Percentiles rank a stretch among this genome's conserved stretches.
Evolutionary conservation across 2,113 vertebrate species (phyloP).

Genomic region (Casuarius casuarius): DNA sequence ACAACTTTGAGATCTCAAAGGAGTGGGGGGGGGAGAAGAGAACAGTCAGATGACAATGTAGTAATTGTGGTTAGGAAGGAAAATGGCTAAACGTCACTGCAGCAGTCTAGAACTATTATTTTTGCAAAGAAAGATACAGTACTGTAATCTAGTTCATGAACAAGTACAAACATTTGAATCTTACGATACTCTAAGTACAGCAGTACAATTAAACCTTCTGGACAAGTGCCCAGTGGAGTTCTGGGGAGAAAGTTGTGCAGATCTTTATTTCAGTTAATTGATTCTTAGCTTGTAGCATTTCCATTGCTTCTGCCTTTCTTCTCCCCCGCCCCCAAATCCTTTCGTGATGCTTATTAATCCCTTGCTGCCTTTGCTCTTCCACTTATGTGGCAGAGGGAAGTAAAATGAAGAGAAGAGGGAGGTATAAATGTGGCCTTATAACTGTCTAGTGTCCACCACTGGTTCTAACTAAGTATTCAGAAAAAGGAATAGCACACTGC

Average conservation of each 20-base stretch:
- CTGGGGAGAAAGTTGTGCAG: neutral
- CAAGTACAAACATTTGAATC: neutral
- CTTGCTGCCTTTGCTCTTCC: neutral
- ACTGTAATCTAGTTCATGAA: neutral
- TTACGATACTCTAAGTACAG: neutral
- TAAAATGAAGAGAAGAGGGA: neutral
- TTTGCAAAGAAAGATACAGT: neutral
- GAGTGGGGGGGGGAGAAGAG: neutral
- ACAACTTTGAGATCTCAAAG: neutral
- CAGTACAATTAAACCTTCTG: neutral
- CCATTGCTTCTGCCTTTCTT: neutral
- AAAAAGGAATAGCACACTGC: neutral
- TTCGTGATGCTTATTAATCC: neutral
- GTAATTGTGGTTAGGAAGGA: neutral
- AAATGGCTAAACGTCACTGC: neutral
- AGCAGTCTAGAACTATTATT: neutral
- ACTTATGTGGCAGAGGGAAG: neutral
- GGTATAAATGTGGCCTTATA: neutral
- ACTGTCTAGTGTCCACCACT: neutral
- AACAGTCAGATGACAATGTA: neutral
- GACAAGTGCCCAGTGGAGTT: neutral
- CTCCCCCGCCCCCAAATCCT: neutral
- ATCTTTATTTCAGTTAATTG: neutral
- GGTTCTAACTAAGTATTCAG: neutral
- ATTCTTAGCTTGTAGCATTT: neutral